phyloP scores from a whole-genome alignment of 1,140 invertebrate genomes.

The Zaprionus vittiger region DNA sequence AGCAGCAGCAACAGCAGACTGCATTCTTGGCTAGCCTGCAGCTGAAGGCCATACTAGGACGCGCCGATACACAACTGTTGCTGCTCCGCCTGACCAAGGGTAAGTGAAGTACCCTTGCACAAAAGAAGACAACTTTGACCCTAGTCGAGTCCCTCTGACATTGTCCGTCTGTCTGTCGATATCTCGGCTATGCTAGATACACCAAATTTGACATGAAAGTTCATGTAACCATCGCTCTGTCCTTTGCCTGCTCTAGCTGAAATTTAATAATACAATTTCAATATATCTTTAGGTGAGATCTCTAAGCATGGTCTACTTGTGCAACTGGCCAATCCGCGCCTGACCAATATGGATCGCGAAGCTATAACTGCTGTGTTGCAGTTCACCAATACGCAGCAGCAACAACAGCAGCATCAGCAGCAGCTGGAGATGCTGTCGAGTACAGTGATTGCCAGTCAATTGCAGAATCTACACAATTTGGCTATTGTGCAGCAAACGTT shows the following conservation, averaged over 20 bases:
- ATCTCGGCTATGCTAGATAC: too few species aligned
- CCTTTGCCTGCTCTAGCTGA: too few species aligned
- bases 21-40: constrained; percentile 77
- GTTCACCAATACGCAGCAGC: constrained; percentile 80
- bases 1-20: constrained; percentile 78
- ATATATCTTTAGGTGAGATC: constrained; percentile 64
- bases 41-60: constrained; percentile 73
- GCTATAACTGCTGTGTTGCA: constrained; percentile 80
- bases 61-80: constrained; percentile 73
- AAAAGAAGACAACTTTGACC: too few species aligned
- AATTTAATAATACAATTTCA: neutral
- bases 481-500: constrained; percentile 75
- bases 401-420: constrained; percentile 74
- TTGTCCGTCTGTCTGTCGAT: too few species aligned
- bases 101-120: constrained; percentile 4
- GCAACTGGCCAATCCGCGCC: constrained; percentile 75
- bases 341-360: constrained; percentile 73
- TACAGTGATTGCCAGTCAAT: constrained; percentile 75
- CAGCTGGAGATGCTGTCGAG: constrained; percentile 76
- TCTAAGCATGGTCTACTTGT: constrained; percentile 78
- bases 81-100: constrained; percentile 77
- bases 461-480: constrained; percentile 79
- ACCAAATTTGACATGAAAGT: too few species aligned
- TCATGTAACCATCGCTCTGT: too few species aligned
- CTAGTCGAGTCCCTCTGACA: too few species aligned